A percentile compares a stretch with the other conserved stretches of the same genome.
These are phyloP conservation scores for Harpegnathos saltator DNA, from an alignment of 1,140 invertebrate species.

Conservation along the genomic window DNA sequence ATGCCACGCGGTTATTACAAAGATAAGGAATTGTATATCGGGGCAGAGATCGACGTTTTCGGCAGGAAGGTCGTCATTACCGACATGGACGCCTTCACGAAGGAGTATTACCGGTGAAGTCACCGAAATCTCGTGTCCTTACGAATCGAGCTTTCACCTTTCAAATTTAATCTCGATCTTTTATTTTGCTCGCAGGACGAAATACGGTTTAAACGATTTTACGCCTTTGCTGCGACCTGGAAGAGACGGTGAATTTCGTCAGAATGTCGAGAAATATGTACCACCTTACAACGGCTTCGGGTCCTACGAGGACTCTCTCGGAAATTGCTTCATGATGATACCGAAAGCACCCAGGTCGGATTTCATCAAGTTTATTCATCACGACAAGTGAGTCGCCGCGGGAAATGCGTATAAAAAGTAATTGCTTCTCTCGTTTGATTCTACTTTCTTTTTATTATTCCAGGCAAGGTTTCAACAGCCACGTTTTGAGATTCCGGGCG, in stretches of 20 bases:
- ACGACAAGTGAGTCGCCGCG: constrained; percentile 88
- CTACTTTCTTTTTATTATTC: constrained; percentile 59
- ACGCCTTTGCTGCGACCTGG: constrained; percentile 86
- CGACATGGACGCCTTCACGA: constrained; percentile 95
- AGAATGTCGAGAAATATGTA: constrained; percentile 85
- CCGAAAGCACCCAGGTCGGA: constrained; percentile 92
- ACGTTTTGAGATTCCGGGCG: constrained; percentile 92
- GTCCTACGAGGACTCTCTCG: constrained; percentile 94
- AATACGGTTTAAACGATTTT: constrained; percentile 87
- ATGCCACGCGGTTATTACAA: constrained; percentile 88
- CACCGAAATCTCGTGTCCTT: background rate
- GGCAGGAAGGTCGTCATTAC: constrained; percentile 93
- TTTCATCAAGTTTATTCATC: constrained; percentile 92
- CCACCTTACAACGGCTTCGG: constrained; percentile 97
- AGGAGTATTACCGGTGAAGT: constrained; percentile 91
- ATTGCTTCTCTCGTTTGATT: background rate
- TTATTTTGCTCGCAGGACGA: constrained; percentile 72
- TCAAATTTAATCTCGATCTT: background rate
- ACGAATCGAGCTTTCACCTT: constrained; percentile 42
- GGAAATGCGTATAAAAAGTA: background rate
- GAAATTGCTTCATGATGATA: constrained; percentile 92
- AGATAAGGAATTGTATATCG: constrained; percentile 92
- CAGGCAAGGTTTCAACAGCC: constrained; percentile 90
- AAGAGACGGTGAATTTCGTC: constrained; percentile 79
- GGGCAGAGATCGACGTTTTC: constrained; percentile 92